These are phyloP conservation scores for Pseudoatta argentina DNA, from an alignment of 1,140 invertebrate genomes.

Conservation along the genomic window DNA sequence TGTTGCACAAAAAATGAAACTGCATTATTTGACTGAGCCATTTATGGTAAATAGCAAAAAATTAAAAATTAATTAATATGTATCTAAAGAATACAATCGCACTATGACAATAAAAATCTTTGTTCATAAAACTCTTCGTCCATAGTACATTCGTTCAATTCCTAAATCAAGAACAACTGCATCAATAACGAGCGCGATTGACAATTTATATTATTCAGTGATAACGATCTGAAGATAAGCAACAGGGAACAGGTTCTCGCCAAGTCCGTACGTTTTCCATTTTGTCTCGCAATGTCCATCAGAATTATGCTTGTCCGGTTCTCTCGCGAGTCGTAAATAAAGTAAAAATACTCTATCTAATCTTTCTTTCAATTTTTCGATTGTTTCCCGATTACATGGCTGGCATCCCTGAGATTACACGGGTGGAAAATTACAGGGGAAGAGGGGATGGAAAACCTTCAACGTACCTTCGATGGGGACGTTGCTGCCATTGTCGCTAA, in stretches of 20 bases:
- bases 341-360: background rate
- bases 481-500: slow-evolving; percentile 85
- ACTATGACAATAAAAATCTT: background rate
- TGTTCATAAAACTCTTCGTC: too few relatives aligned
- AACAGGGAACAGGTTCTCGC: background rate
- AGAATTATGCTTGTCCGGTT: background rate
- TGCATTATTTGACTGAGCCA: background rate
- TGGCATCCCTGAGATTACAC: background rate
- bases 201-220: background rate
- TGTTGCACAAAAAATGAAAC: background rate
- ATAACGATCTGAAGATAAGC: background rate
- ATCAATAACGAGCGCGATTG: background rate
- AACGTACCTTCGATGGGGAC: slow-evolving; percentile 84
- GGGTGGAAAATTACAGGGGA: background rate
- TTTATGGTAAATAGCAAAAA: background rate
- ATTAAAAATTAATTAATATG: background rate
- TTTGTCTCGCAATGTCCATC: background rate
- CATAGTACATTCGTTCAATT: background rate
- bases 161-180: background rate
- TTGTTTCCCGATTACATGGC: background rate
- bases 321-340: background rate
- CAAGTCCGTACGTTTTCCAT: background rate
- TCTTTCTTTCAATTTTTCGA: background rate
- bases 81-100: background rate
- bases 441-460: background rate